Evolutionary conservation across 2,888 invertebrate genomes (phyloP).

Genomic region (Boloria euphrosyne): DNA sequence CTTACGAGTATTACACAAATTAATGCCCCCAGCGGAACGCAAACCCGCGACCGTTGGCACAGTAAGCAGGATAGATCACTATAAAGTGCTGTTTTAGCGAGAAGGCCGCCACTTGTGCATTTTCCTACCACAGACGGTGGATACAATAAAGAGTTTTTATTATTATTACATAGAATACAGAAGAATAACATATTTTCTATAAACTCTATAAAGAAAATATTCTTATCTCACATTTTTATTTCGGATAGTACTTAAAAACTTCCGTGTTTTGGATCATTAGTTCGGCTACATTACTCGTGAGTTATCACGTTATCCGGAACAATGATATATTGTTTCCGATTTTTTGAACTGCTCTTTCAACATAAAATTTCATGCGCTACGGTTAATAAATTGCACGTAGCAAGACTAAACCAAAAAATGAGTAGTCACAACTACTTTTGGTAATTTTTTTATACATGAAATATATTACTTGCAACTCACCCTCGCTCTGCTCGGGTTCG

Average conservation of each 20-base stretch:
- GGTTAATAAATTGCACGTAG: conserved; percentile 2
- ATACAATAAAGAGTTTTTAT: neutral
- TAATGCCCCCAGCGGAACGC: too few relatives aligned
- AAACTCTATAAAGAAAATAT: conserved; percentile 8
- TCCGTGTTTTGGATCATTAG: conserved; percentile 38
- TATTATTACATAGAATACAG: neutral
- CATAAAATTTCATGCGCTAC: conserved; percentile 4
- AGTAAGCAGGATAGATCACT: too few relatives aligned
- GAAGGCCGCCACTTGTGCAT: too few relatives aligned
- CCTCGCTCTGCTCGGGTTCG: too few relatives aligned
- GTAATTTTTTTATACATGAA: too few relatives aligned
- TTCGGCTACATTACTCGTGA: conserved; percentile 35
- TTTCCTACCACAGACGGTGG: too few relatives aligned
- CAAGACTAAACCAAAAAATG: neutral
- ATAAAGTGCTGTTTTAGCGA: too few relatives aligned
- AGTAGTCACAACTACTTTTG: too few relatives aligned
- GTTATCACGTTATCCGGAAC: conserved; percentile 25
- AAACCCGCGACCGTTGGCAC: too few relatives aligned
- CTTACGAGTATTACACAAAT: too few relatives aligned
- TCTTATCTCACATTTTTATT: conserved; percentile 25
- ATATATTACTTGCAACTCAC: too few relatives aligned
- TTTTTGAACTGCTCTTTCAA: conserved; percentile 8
- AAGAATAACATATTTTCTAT: neutral
- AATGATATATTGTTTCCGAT: conserved; percentile 24
- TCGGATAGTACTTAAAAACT: conserved; percentile 26